Evolutionary conservation across 2,113 vertebrate genomes (phyloP).

Genomic region (Lycocorax pyrrhopterus): DNA sequence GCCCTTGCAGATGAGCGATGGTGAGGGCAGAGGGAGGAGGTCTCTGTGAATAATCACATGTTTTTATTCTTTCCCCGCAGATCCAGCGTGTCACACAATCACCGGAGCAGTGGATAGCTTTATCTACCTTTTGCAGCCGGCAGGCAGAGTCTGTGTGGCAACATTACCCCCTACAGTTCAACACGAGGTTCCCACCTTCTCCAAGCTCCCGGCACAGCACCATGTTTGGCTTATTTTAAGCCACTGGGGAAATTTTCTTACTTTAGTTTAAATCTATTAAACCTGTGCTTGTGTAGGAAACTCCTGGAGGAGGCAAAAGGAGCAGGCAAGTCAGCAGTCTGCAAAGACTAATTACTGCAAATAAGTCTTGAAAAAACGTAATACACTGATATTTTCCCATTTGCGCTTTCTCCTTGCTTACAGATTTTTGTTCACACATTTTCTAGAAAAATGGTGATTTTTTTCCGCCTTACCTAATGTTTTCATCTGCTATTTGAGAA

Average conservation of each 20-base stretch:
- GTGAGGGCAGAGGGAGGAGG: not conserved
- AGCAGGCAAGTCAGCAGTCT: not conserved
- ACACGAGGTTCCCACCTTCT: not conserved
- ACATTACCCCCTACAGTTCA: slow-evolving; percentile 68
- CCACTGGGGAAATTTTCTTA: not conserved
- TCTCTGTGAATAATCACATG: not conserved
- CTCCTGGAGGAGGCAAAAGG: not conserved
- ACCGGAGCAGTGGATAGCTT: not conserved
- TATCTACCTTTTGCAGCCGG: slow-evolving; percentile 11
- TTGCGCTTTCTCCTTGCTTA: not conserved
- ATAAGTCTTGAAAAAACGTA: not conserved
- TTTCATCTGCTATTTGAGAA: not conserved
- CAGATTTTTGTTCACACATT: not conserved
- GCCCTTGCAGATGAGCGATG: accelerated
- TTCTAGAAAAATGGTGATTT: not conserved
- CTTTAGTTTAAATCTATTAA: not conserved
- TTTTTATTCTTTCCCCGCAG: not conserved
- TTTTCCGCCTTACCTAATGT: not conserved
- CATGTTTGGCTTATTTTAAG: not conserved
- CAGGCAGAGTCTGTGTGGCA: slow-evolving; percentile 26
- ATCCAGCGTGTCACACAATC: not conserved
- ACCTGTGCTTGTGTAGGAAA: not conserved
- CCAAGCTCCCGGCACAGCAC: accelerated
- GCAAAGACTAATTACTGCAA: not conserved
- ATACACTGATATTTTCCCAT: accelerated